Evolutionary conservation across 2,888 invertebrate species (phyloP).

Genomic region (Morinoia aosen): DNA sequence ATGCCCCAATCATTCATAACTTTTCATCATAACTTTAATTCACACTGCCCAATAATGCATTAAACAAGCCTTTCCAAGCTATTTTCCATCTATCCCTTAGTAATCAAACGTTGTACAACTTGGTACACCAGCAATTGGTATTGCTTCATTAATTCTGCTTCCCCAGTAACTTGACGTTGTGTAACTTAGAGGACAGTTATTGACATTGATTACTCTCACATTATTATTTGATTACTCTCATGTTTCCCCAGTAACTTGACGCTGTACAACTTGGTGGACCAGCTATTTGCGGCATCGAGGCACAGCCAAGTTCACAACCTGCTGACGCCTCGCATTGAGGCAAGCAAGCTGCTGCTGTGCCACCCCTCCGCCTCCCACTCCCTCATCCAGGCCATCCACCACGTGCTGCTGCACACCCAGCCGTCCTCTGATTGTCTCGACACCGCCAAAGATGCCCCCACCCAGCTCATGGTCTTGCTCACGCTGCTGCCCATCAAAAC

Average conservation of each 20-base stretch:
- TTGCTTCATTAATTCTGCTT: too few species aligned
- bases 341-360: constrained; percentile 12
- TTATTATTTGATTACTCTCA: too few species aligned
- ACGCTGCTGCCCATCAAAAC: constrained; percentile 39
- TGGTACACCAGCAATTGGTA: too few species aligned
- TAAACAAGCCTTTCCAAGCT: too few species aligned
- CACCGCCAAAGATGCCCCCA: background rate
- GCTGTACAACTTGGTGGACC: constrained; percentile 34
- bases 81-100: too few species aligned
- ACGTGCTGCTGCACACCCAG: constrained; percentile 27
- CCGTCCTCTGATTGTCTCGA: background rate
- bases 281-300: background rate
- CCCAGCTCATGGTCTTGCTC: constrained; percentile 24
- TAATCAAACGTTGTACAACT: too few species aligned
- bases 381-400: constrained; percentile 40
- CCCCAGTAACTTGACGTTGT: too few species aligned
- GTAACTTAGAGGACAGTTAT: too few species aligned
- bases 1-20: too few species aligned
- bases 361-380: constrained; percentile 26
- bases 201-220: too few species aligned
- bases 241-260: constrained; percentile 27
- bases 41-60: too few species aligned
- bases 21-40: too few species aligned
- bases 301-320: constrained; percentile 46
- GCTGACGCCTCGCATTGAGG: background rate